Evolutionary conservation across 30 jellyfish, hydroid and myxozoan species (phyloP).

Genomic region (Rhopilema esculentum): DNA sequence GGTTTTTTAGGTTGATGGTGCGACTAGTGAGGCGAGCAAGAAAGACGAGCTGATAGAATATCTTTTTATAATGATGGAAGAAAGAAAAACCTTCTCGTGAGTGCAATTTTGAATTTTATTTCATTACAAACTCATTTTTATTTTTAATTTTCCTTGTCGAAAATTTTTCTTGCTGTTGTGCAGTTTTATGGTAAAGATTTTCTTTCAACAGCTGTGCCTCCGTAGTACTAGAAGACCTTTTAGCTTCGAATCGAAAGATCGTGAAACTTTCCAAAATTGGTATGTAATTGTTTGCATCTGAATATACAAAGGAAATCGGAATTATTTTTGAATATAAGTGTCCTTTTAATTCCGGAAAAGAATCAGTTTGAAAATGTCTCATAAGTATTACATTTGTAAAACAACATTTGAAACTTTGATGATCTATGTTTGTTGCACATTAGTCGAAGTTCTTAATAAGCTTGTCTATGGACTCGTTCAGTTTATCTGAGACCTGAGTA

Average conservation of each 20-base stretch:
- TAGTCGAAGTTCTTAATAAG: too few relatives aligned
- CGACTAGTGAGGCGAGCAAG: conserved; percentile 69
- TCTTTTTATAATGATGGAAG: conserved; percentile 85
- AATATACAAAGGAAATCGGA: background rate
- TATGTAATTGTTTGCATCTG: background rate
- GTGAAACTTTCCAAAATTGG: conserved; percentile 79
- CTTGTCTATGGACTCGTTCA: too few relatives aligned
- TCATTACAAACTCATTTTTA: too few relatives aligned
- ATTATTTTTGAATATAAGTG: too few relatives aligned
- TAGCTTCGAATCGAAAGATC: conserved; percentile 85
- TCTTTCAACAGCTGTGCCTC: conserved; percentile 74
- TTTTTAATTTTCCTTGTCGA: background rate
- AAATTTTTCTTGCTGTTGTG: background rate
- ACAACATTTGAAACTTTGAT: background rate
- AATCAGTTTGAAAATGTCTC: too few relatives aligned
- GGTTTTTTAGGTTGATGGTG: conserved; percentile 62
- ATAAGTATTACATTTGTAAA: background rate
- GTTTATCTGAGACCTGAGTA: too few relatives aligned
- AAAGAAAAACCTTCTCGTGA: conserved; percentile 81
- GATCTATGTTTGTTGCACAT: background rate
- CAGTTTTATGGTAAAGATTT: background rate
- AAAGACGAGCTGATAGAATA: conserved; percentile 71
- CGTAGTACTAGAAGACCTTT: conserved; percentile 73
- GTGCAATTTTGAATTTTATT: conserved; percentile 5
- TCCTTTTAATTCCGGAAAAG: too few relatives aligned